A percentile compares a stretch with the other conserved stretches of the same genome.
phyloP scores from a whole-genome alignment of 2,888 invertebrate species.

The Machimus rusticus region DNA sequence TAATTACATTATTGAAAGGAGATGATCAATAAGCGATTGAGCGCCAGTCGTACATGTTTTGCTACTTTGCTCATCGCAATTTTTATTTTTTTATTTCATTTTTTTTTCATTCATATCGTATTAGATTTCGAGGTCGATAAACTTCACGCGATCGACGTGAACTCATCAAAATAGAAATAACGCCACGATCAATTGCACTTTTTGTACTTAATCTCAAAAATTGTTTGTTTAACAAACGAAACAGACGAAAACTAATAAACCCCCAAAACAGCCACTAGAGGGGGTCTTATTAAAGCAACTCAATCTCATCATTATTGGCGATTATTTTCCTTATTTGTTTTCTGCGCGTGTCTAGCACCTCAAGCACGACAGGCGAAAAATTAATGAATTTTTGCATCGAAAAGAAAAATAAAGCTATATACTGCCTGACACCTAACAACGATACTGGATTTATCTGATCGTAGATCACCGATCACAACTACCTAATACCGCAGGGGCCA shows the following conservation, averaged over 20 bases:
- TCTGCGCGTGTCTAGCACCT: neutral
- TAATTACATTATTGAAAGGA: conserved; percentile 23
- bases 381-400: neutral
- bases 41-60: neutral
- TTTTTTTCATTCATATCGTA: neutral
- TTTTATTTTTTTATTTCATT: neutral
- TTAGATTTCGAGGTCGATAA: conserved; percentile 10
- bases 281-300: neutral
- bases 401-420: neutral
- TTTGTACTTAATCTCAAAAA: neutral
- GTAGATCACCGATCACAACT: neutral
- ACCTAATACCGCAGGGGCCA: neutral
- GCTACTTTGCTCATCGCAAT: neutral
- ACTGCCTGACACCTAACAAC: neutral
- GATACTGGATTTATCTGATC: neutral
- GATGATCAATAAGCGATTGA: conserved; percentile 13
- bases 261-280: neutral
- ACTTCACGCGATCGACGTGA: neutral
- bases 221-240: neutral
- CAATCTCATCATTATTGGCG: neutral
- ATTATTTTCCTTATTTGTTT: neutral
- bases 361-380: neutral
- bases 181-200: conserved; percentile 3
- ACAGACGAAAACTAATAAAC: neutral
- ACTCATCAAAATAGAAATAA: neutral